Conservation (phyloP, 2,113 vertebrate genomes). For the Tachysurus fulvidraco region DNA sequence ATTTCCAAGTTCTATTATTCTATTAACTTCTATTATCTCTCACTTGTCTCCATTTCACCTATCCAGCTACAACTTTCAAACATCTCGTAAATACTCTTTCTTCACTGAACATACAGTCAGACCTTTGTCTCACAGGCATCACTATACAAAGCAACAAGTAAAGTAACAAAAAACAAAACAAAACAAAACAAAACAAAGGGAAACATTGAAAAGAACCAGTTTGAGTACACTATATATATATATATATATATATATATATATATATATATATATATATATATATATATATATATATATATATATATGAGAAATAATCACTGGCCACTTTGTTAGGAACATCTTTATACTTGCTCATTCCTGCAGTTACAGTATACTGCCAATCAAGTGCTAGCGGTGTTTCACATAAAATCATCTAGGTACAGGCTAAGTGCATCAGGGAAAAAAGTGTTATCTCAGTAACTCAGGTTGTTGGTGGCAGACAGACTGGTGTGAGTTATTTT, state of each 20-base stretch:
- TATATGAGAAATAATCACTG: background rate
- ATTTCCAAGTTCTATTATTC: conserved; percentile 17
- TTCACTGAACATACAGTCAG: conserved; percentile 27
- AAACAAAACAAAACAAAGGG: background rate
- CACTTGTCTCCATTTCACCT: background rate
- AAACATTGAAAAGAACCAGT: conserved; percentile 22
- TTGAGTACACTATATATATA: conserved; percentile 22
- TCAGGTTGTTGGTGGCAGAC: no score
- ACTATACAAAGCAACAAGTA: conserved; percentile 6
- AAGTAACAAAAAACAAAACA: conserved; percentile 3
- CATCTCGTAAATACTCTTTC: conserved; percentile 13
- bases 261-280: no score
- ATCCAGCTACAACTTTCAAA: conserved; percentile 17
- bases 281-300: no score
- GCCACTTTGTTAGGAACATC: background rate
- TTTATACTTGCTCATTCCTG: background rate
- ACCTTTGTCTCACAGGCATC: conserved; percentile 23
- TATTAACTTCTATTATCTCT: background rate
- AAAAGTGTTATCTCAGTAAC: background rate
- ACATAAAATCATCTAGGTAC: background rate
- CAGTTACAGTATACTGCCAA: background rate
- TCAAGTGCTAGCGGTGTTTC: no score
- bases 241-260: no score
- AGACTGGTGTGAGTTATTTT: no score
- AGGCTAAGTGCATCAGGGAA: no score